Evolutionary conservation across 2,888 invertebrate species (phyloP), one percentile per base, ranked within the genome.

Genomic region (Pammene fasciana): DNA sequence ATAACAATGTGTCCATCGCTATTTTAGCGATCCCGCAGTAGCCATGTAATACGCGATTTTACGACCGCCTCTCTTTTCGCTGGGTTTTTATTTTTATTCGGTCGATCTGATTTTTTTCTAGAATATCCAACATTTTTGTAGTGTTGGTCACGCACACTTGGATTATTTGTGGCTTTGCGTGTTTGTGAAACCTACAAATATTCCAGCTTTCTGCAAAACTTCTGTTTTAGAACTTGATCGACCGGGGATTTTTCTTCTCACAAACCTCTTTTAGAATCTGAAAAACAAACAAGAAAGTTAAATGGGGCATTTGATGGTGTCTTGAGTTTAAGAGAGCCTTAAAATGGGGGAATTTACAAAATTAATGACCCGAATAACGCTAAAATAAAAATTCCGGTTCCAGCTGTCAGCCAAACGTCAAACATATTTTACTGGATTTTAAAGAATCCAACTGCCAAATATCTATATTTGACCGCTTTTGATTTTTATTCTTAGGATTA

Each of bases 1-100:
- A 71, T 71, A 68, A 57, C 52, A 59, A 67, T 64, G 46, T 67
- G 46, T 61, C 46, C 61, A 34, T 66, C 45, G 71, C 72, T 68
- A 72, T 77, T 78, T 76, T 74, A 73, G 75, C 73, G 73, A 72
- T 79, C 75, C 79, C 68, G 56, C 68, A 73, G 74, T 70, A 26
- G 76, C 72, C 74, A 81, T 83, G 85, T 88, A 87, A 88, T 84
- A 83, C 73, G 72, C 68, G 74, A 79, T 83, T 88, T 88, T 89
- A 90, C 82, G 86, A 86, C 74, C 78, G 71, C 76, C 75, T 80
- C 75, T 80, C 74, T 74, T 82, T 84, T 79, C 80, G 79, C 80
- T 78, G 74, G 72, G 75, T 72, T 79, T 78, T 79, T 80, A 78
- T 72, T 79, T 78, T 79, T 78, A 78, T 70, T 65, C 68, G 65